These are phyloP conservation scores for Pogona vitticeps DNA, from an alignment of 2,113 vertebrate genomes.

Conservation along the genomic window DNA sequence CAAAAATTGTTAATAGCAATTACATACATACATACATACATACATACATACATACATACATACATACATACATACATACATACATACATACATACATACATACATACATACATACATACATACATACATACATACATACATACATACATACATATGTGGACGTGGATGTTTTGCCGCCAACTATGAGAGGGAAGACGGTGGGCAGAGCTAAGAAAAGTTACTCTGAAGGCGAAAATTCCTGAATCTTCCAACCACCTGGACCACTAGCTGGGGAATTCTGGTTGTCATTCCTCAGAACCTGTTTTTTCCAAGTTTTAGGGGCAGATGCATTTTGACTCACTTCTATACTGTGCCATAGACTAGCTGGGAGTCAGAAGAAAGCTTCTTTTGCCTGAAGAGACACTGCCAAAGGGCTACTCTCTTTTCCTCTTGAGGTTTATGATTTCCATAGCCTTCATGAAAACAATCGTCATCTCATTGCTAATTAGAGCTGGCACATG, in stretches of 20 bases:
- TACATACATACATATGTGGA: no score
- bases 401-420: not conserved
- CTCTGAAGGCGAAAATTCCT: not conserved
- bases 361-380: not conserved
- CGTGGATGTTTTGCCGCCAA: not conserved
- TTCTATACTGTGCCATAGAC: not conserved
- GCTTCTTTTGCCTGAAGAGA: not conserved
- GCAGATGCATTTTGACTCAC: not conserved
- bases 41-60: no score
- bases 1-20: no score
- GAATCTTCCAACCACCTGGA: not conserved
- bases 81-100: no score
- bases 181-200: not conserved
- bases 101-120: no score
- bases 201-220: not conserved
- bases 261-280: no score
- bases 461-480: constrained; percentile 8
- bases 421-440: not conserved
- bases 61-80: no score
- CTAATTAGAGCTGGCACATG: constrained; percentile 7
- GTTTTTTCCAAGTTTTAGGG: not conserved
- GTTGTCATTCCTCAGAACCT: not conserved
- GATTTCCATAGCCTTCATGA: not conserved
- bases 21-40: no score
- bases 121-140: no score